phyloP scores from a whole-genome alignment of 1,140 invertebrate species.

The Anastrepha ludens region DNA sequence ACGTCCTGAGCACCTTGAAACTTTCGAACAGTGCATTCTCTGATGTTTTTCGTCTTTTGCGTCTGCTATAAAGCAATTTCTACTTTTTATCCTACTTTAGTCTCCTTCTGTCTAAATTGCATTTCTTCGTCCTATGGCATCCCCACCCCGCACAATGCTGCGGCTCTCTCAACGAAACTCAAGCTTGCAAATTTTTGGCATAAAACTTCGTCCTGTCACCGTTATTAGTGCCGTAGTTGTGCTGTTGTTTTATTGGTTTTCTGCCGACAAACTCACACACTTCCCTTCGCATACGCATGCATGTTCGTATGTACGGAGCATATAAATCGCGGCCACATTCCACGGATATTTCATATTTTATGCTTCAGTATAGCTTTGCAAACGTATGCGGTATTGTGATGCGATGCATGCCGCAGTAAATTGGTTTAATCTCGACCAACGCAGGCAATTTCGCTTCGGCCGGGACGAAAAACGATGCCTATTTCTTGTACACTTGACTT shows the following conservation, averaged over 20 bases:
- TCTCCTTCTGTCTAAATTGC: conserved; percentile 22
- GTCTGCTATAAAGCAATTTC: neutral
- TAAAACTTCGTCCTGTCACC: conserved; percentile 44
- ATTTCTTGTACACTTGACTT: too few species aligned
- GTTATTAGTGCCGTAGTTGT: conserved; percentile 21
- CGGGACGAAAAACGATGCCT: neutral
- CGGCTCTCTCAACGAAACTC: neutral
- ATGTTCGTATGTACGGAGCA: neutral
- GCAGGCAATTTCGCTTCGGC: conserved; percentile 27
- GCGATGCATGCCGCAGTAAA: conserved; percentile 25
- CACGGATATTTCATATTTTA: conserved; percentile 53
- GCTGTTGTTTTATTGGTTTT: conserved; percentile 40
- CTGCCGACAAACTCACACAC: conserved; percentile 6
- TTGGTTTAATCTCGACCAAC: conserved; percentile 34
- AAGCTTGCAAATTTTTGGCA: conserved; percentile 34
- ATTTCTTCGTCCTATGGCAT: conserved; percentile 8
- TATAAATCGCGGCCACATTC: conserved; percentile 45
- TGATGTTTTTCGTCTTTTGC: neutral
- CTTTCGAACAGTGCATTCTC: neutral
- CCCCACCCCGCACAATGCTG: neutral
- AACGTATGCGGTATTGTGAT: conserved; percentile 14
- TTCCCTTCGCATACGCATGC: neutral
- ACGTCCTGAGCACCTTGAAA: neutral
- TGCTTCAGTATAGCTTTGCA: conserved; percentile 14
- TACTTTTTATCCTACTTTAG: neutral